Percentiles rank a stretch among this genome's conserved stretches.
Conservation (phyloP, 2,888 invertebrate species). For the Plagiodera versicolora region DNA sequence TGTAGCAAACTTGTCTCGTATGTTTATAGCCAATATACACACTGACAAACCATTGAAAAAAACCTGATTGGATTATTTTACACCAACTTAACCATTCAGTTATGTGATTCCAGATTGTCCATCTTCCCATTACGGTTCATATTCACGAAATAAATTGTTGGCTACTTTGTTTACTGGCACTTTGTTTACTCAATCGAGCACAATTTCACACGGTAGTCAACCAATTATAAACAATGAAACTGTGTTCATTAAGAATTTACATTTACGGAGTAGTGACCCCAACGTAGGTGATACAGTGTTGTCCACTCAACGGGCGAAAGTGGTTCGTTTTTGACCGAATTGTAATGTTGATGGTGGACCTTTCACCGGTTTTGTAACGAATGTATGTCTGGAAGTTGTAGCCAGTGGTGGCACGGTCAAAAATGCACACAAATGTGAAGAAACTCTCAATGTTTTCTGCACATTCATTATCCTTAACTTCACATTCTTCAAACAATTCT, state of each 20-base stretch:
- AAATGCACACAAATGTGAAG: neutral
- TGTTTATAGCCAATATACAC: too few species aligned
- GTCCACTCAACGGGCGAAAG: conserved; percentile 6
- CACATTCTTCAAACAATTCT: too few species aligned
- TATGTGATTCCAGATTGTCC: too few species aligned
- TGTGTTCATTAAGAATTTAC: conserved; percentile 24
- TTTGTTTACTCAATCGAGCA: conserved; percentile 15
- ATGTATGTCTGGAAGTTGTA: neutral
- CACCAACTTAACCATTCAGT: too few species aligned
- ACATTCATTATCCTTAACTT: too few species aligned
- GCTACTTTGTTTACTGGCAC: too few species aligned
- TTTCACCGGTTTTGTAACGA: conserved; percentile 12
- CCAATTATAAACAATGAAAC: conserved; percentile 23
- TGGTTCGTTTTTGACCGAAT: conserved; percentile 3
- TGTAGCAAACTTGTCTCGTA: too few species aligned
- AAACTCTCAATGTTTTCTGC: too few species aligned
- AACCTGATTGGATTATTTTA: too few species aligned
- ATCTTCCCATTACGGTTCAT: too few species aligned
- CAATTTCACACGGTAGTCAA: conserved; percentile 24
- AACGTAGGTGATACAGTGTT: conserved; percentile 15
- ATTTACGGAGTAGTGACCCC: conserved; percentile 18
- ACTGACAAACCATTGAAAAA: too few species aligned
- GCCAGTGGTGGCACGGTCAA: neutral
- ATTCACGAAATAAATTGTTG: too few species aligned
- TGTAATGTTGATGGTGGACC: neutral